Conservation (phyloP, 30 jellyfish, hydroid and myxozoan species). For the Pelagia noctiluca region DNA sequence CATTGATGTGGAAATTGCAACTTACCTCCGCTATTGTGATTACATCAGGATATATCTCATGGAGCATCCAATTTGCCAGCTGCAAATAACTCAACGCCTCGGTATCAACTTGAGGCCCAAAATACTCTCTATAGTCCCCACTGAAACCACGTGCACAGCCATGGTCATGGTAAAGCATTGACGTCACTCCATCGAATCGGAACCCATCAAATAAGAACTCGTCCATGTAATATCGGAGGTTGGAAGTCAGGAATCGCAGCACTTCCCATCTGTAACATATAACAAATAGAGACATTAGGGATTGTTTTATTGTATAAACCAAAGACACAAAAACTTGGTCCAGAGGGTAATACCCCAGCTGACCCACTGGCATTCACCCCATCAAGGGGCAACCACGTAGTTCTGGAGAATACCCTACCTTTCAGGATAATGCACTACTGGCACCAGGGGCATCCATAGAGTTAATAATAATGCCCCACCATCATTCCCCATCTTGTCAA, state of each 20-base stretch:
- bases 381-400: too few species aligned
- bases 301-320: too few species aligned
- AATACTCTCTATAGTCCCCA: slow-evolving; percentile 96
- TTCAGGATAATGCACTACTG: too few species aligned
- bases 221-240: slow-evolving; percentile 92
- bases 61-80: slow-evolving; percentile 92
- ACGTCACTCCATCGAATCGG: slow-evolving; percentile 99
- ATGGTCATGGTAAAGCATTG: slow-evolving; percentile 95
- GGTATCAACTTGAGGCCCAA: slow-evolving; percentile 84
- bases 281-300: too few species aligned
- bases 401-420: too few species aligned
- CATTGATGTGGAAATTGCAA: too few species aligned
- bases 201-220: slow-evolving; percentile 95
- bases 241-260: slow-evolving; percentile 86
- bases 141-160: slow-evolving; percentile 94
- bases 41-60: slow-evolving; percentile 82
- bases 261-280: slow-evolving; percentile 91
- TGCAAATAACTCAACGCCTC: slow-evolving; percentile 91
- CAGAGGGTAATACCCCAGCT: too few species aligned
- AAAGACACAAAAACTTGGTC: too few species aligned
- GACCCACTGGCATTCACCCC: too few species aligned
- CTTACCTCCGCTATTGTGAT: slow-evolving; percentile 94
- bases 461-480: too few species aligned
- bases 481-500: too few species aligned
- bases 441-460: too few species aligned